Evolutionary conservation across 2,888 invertebrate genomes (phyloP).

Genomic region (Alentia gelatinosa): DNA sequence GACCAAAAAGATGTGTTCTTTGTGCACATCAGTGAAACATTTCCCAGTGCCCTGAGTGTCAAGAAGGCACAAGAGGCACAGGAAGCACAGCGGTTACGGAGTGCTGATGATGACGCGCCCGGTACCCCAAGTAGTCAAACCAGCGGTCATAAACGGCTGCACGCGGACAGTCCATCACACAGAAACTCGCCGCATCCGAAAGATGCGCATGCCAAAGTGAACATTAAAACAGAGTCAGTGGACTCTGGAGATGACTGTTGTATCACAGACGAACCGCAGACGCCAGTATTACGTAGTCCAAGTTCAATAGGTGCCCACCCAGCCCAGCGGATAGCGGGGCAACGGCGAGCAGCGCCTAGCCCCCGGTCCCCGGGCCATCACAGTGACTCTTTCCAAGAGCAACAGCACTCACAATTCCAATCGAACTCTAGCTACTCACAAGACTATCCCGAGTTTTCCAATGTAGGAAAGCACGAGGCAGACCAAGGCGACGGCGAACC

Average conservation of each 20-base stretch:
- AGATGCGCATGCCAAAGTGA: neutral
- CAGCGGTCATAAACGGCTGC: neutral
- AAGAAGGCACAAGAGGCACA: slow-evolving; percentile 11
- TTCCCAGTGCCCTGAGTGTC: slow-evolving; percentile 42
- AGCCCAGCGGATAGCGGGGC: slow-evolving; percentile 25
- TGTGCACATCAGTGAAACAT: slow-evolving; percentile 61
- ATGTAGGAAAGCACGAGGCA: neutral
- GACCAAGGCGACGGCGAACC: slow-evolving; percentile 28
- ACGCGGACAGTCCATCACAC: slow-evolving; percentile 8
- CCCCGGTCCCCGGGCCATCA: slow-evolving; percentile 10
- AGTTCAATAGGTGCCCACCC: slow-evolving; percentile 17
- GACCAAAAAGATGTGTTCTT: slow-evolving; percentile 61
- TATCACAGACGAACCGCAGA: neutral
- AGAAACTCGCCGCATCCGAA: neutral
- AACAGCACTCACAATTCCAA: neutral
- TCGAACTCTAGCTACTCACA: neutral
- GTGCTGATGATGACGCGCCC: neutral
- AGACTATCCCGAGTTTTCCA: slow-evolving; percentile 27
- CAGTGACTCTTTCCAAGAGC: neutral
- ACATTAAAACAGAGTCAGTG: slow-evolving; percentile 32
- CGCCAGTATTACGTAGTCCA: neutral
- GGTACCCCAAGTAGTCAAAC: neutral
- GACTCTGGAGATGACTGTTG: slow-evolving; percentile 36
- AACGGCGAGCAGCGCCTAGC: neutral
- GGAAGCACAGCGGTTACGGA: neutral